Base-by-base conservation (phyloP, 2,888 invertebrate genomes). In the Pachycephus smyrnensis region DNA sequence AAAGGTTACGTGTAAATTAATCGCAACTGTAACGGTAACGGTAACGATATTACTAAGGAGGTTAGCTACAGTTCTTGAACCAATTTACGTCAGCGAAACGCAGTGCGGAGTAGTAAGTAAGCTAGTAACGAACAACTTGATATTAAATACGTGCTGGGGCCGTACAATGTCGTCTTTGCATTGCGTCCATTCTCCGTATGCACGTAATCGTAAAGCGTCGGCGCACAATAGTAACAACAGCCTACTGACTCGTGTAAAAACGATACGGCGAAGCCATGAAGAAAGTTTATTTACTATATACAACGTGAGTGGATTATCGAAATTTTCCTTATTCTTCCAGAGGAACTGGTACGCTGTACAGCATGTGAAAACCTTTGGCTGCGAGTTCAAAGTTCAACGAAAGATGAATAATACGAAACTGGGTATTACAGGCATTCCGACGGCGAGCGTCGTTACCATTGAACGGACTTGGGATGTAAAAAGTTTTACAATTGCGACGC, bases 131-230 rank as follows among this genome's bases (percentile, higher is more conserved):
- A 75, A 77, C 82, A 82, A 82, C 82, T 84, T 80, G 82, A 84
- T 84, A 85, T 84, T 85, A 85, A 85, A 85, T 84, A 85, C 84
- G 84, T 84, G 85, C 82, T 82, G 71, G 32, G 30, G 71, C 71
- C 15, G 78, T 77, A 71, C 31, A 71, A 55, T 55, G 23, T 40
- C 40, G 40, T 79, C 77, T 73, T 73, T 79, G 79, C 77, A 77
- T 35, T 31, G 40, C 12, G 69, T 35, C 68, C n/a, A 40, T 12
- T n/a, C 36, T 78, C 75, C 55, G 76, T 73, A 75, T 12, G 68
- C 32, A 69, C 30, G 73, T 37, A 73, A 75, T 15, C 75, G 69
- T 15, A 69, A 75, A 76, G 68, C 76, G 80, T 74, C 76, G 76
- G 76, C 73, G 55, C 69, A 55, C 71, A 55, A 33, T 73, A 68